A percentile compares a stretch with the other conserved stretches of the same genome.
These are phyloP conservation scores for Mamestra brassicae DNA, from an alignment of 2,888 invertebrate genomes.

Conservation along the genomic window DNA sequence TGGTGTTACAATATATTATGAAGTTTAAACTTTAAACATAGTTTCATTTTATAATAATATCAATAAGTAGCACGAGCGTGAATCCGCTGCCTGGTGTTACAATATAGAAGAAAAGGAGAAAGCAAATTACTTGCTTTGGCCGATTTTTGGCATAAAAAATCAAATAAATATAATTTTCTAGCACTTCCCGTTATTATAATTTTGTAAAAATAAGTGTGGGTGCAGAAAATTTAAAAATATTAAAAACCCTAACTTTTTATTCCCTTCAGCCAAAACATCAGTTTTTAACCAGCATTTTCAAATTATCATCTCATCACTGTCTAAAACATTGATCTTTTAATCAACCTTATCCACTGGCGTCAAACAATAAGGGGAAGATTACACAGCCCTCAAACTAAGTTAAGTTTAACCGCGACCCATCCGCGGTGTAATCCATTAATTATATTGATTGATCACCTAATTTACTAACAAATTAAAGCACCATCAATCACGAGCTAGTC, in stretches of 20 bases:
- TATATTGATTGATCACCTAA: slow-evolving; percentile 57
- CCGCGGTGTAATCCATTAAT: slow-evolving; percentile 48
- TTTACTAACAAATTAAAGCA: slow-evolving; percentile 48
- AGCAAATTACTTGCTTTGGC: too few relatives aligned
- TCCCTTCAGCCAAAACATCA: too few relatives aligned
- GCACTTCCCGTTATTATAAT: not conserved
- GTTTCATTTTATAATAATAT: too few relatives aligned
- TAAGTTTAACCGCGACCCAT: slow-evolving; percentile 16
- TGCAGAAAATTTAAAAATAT: not conserved
- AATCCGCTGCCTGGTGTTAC: too few relatives aligned
- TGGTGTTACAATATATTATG: too few relatives aligned
- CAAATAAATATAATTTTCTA: too few relatives aligned
- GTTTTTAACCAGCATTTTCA: not conserved
- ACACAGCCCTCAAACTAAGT: slow-evolving; percentile 21
- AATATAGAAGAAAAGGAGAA: too few relatives aligned
- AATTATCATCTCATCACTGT: not conserved
- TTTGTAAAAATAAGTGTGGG: too few relatives aligned
- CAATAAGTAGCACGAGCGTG: too few relatives aligned
- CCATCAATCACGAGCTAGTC: slow-evolving; percentile 50
- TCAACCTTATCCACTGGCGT: not conserved
- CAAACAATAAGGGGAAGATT: not conserved
- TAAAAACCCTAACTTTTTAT: not conserved
- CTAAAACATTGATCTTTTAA: not conserved
- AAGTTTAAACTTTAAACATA: too few relatives aligned
- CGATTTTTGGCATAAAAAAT: too few relatives aligned